Percentiles rank a stretch among this genome's conserved stretches.
phyloP scores from a whole-genome alignment of 1,140 invertebrate genomes.

The Lanistes nyassanus region DNA sequence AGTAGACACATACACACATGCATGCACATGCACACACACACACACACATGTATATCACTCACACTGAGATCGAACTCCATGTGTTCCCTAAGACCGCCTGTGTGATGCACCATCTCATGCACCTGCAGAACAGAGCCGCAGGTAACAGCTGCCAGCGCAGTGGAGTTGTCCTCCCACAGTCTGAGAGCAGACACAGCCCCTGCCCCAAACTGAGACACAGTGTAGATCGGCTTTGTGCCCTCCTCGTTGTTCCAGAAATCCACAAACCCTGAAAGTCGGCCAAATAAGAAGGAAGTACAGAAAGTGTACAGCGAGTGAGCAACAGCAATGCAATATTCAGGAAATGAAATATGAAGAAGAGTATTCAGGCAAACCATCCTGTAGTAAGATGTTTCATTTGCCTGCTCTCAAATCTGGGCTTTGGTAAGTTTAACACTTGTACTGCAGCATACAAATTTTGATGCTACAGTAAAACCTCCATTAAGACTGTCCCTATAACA shows the following conservation, averaged over 20 bases:
- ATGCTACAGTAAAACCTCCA: too few species aligned
- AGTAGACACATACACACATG: too few species aligned
- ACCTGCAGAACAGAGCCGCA: conserved; percentile 7
- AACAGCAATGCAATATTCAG: conserved; percentile 16
- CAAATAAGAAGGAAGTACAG: too few species aligned
- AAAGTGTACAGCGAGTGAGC: too few species aligned
- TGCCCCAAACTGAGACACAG: conserved; percentile 14
- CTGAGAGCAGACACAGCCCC: background rate
- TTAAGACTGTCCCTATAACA: too few species aligned
- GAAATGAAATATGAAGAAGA: too few species aligned
- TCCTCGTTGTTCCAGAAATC: conserved; percentile 55
- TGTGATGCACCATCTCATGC: background rate
- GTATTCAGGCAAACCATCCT: too few species aligned
- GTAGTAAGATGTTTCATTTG: too few species aligned
- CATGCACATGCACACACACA: too few species aligned
- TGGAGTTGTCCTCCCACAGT: conserved; percentile 11
- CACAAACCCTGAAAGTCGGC: conserved; percentile 55
- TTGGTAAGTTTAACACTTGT: too few species aligned
- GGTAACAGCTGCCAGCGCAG: background rate
- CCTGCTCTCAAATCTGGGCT: too few species aligned
- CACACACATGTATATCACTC: background rate
- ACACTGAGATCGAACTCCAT: conserved; percentile 23
- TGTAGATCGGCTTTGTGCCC: conserved; percentile 39
- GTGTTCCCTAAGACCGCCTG: conserved; percentile 15
- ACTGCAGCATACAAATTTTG: too few species aligned